Evolutionary conservation across 2,888 invertebrate species (phyloP).

Genomic region (Mylabris sibirica): DNA sequence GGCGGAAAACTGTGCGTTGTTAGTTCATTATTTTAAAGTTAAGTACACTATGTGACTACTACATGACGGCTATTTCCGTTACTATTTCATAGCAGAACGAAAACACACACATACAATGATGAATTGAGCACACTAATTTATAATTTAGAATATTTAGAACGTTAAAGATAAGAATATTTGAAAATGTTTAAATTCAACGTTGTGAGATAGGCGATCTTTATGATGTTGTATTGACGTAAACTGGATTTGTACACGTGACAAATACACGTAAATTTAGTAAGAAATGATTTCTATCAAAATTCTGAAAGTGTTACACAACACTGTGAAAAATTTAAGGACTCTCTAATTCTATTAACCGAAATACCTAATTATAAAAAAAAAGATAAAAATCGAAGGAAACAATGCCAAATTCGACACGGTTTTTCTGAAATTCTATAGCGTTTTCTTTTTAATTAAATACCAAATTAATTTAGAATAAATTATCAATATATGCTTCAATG

Average conservation of each 20-base stretch:
- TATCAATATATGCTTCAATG: neutral
- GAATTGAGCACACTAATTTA: neutral
- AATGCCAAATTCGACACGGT: neutral
- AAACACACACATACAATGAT: neutral
- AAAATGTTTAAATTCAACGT: too few relatives aligned
- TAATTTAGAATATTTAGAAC: neutral
- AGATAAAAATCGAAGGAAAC: neutral
- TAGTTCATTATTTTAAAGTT: neutral
- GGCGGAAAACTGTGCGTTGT: neutral
- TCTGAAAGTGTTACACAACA: neutral
- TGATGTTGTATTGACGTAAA: neutral
- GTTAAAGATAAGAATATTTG: neutral
- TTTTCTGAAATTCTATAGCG: neutral
- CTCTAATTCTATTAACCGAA: too few relatives aligned
- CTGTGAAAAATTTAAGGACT: too few relatives aligned
- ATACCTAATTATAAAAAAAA: too few relatives aligned
- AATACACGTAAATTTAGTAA: neutral
- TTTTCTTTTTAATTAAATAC: neutral
- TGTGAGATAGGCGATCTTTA: neutral
- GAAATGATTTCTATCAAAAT: neutral
- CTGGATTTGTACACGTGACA: neutral
- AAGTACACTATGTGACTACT: neutral
- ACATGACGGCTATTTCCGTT: conserved; percentile 1
- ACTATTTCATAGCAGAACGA: neutral
- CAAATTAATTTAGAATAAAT: neutral